phyloP scores from a whole-genome alignment of 2,113 vertebrate genomes.

The Agapornis roseicollis region DNA sequence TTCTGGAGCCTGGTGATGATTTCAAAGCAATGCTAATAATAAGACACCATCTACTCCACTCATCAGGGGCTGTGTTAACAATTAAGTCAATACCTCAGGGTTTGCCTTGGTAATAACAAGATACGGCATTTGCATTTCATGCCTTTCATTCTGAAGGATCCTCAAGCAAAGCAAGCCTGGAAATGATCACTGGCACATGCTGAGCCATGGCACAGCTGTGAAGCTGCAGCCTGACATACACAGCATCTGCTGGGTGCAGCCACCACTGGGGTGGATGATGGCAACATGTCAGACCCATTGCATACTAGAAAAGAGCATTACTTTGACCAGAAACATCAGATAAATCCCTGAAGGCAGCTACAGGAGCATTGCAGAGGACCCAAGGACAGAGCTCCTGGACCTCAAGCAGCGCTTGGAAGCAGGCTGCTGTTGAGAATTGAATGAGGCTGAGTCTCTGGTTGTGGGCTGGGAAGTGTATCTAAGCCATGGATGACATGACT shows the following conservation, averaged over 20 bases:
- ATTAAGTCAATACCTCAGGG: background rate
- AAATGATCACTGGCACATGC: fast-evolving
- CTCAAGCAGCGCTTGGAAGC: background rate
- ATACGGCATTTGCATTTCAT: background rate
- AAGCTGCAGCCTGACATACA: background rate
- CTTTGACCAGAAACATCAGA: background rate
- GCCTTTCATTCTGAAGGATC: background rate
- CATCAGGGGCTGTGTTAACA: background rate
- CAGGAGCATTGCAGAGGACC: background rate
- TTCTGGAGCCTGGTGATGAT: background rate
- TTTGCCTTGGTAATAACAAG: background rate
- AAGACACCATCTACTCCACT: background rate
- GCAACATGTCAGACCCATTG: fast-evolving
- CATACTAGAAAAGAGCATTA: fast-evolving
- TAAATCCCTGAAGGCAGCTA: background rate
- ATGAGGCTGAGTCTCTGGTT: background rate
- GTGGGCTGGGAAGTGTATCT: background rate
- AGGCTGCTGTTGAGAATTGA: fast-evolving
- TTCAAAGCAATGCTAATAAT: background rate
- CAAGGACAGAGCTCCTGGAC: background rate
- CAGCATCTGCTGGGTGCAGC: background rate
- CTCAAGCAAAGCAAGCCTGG: background rate
- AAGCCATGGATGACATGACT: background rate
- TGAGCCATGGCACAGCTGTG: background rate
- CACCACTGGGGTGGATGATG: background rate